phyloP scores from a whole-genome alignment of 2,113 vertebrate genomes.

The Serinus canaria region DNA sequence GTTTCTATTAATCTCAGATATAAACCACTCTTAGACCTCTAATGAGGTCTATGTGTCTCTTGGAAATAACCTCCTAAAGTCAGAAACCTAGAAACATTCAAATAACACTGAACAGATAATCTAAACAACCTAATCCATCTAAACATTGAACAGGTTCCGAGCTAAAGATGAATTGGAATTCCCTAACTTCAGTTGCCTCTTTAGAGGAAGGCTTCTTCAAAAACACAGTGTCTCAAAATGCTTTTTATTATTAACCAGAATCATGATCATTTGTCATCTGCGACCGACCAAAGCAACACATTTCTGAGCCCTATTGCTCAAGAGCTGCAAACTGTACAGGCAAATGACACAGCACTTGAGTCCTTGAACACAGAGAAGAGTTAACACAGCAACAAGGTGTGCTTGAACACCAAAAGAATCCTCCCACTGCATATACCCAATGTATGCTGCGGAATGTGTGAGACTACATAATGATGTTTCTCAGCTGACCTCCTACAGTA shows the following conservation, averaged over 20 bases:
- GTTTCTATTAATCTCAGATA: neutral
- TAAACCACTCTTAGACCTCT: neutral
- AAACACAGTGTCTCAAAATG: neutral
- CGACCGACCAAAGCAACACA: neutral
- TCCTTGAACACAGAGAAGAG: neutral
- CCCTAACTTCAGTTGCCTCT: neutral
- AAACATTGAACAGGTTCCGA: neutral
- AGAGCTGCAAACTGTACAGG: neutral
- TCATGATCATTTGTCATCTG: neutral
- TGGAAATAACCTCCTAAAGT: neutral
- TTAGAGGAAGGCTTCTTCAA: neutral
- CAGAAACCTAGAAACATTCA: neutral
- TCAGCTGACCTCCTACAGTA: neutral
- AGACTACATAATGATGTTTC: fast-evolving
- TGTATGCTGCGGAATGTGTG: neutral
- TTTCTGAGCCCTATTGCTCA: neutral
- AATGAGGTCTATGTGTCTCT: neutral
- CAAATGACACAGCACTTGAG: neutral
- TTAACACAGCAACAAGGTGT: neutral
- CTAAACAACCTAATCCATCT: neutral
- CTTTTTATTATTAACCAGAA: neutral
- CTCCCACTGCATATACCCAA: neutral
- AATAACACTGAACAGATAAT: neutral
- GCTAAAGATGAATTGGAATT: neutral
- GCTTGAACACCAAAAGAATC: neutral